Evolutionary conservation across 1,140 invertebrate genomes (phyloP).

Genomic region (Cecropterus lyciades): DNA sequence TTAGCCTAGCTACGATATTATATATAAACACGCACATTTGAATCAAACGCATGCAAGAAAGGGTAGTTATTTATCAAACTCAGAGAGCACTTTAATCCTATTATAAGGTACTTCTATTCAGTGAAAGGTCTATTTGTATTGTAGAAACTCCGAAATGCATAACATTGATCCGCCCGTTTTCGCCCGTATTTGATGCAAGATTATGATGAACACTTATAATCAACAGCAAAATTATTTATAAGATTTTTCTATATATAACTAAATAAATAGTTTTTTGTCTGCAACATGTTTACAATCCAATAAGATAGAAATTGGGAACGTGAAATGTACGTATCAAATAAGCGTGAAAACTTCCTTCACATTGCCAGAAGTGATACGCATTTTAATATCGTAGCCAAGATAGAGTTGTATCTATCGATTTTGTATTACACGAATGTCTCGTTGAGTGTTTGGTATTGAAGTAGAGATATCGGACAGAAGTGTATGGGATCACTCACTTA

Average conservation of each 20-base stretch:
- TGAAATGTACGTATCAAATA: slow-evolving; percentile 1
- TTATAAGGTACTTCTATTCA: too few relatives aligned
- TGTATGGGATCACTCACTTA: neutral
- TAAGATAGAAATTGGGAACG: neutral
- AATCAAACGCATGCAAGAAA: too few relatives aligned
- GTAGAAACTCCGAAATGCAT: too few relatives aligned
- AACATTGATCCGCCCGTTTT: too few relatives aligned
- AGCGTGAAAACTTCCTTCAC: slow-evolving; percentile 3
- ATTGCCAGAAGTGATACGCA: neutral
- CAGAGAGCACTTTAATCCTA: too few relatives aligned
- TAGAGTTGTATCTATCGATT: slow-evolving; percentile 4
- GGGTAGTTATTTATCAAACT: too few relatives aligned
- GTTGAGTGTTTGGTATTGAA: slow-evolving; percentile 7
- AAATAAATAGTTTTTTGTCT: neutral
- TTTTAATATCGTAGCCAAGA: slow-evolving; percentile 2
- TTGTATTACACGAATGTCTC: neutral
- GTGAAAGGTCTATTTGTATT: too few relatives aligned
- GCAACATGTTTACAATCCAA: neutral
- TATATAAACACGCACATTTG: too few relatives aligned
- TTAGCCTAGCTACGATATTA: too few relatives aligned
- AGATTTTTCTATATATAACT: neutral
- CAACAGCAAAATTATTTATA: too few relatives aligned
- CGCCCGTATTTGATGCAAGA: too few relatives aligned
- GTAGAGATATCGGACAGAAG: neutral
- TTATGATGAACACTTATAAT: too few relatives aligned